These are phyloP conservation scores for Hetaerina titia DNA, from an alignment of 2,888 invertebrate genomes.

Conservation along the genomic window DNA sequence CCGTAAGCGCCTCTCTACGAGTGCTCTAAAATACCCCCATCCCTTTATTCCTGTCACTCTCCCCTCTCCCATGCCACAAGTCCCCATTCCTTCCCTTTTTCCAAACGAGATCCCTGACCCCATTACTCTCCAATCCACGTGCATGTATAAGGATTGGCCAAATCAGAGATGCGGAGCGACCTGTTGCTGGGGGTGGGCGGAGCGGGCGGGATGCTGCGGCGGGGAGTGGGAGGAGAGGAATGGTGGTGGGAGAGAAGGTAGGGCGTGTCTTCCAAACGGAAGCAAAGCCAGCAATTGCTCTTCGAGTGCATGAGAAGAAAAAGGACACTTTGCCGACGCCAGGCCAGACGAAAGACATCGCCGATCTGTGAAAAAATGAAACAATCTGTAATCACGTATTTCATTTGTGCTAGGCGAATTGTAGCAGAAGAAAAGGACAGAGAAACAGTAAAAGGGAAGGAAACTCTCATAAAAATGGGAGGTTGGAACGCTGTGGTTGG, in stretches of 20 bases:
- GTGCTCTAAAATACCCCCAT: too few relatives aligned
- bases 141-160: constrained; percentile 44
- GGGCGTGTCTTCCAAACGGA: background rate
- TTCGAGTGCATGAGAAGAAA: background rate
- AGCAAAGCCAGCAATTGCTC: background rate
- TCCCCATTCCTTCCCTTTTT: background rate
- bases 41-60: background rate
- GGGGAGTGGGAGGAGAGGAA: background rate
- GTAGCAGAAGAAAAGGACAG: too few relatives aligned
- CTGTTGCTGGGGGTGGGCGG: constrained; percentile 29
- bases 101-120: background rate
- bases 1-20: too few relatives aligned
- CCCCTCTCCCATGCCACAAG: background rate
- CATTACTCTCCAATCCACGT: background rate
- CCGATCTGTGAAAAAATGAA: too few relatives aligned
- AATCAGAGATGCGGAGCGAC: constrained; percentile 50
- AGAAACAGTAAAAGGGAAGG: too few relatives aligned
- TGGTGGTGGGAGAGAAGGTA: background rate
- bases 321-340: too few relatives aligned
- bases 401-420: too few relatives aligned
- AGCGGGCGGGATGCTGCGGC: background rate
- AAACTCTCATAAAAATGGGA: too few relatives aligned
- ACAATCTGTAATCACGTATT: too few relatives aligned
- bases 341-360: too few relatives aligned
- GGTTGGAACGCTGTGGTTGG: too few relatives aligned